These are phyloP conservation scores for Rhea pennata DNA, from an alignment of 2,113 vertebrate genomes.

Conservation along the genomic window DNA sequence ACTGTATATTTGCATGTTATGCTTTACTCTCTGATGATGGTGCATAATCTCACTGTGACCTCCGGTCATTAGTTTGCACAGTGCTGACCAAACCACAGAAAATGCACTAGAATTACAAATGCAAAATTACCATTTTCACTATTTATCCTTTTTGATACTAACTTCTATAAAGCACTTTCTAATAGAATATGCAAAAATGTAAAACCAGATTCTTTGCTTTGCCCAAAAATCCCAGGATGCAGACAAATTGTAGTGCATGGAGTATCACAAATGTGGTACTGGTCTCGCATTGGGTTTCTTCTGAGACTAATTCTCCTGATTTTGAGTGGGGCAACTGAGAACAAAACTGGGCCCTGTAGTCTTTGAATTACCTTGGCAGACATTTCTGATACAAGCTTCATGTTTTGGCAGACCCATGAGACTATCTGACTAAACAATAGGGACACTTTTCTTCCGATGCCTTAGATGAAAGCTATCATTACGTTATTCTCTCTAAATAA, in stretches of 20 bases:
- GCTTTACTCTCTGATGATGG: not conserved
- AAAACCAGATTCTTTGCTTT: not conserved
- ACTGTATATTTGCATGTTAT: not conserved
- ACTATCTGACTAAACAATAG: not conserved
- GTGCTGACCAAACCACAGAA: not conserved
- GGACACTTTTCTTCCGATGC: not conserved
- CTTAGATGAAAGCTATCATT: not conserved
- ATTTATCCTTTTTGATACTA: not conserved
- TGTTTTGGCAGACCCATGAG: not conserved
- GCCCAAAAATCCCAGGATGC: not conserved
- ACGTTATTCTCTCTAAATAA: not conserved
- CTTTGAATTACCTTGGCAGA: not conserved
- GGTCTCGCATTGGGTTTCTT: not conserved
- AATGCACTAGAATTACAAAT: not conserved
- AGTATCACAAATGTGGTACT: not conserved
- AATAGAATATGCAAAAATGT: not conserved
- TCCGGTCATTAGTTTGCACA: not conserved
- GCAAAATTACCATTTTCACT: not conserved
- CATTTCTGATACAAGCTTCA: not conserved
- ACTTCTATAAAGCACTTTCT: not conserved
- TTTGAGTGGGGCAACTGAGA: not conserved
- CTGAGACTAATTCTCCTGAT: not conserved
- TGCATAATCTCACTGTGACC: not conserved
- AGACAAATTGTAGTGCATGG: not conserved
- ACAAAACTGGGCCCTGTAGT: not conserved